Conservation (phyloP, 2,888 invertebrate genomes). For the Pristionchus fissidentatus region DNA sequence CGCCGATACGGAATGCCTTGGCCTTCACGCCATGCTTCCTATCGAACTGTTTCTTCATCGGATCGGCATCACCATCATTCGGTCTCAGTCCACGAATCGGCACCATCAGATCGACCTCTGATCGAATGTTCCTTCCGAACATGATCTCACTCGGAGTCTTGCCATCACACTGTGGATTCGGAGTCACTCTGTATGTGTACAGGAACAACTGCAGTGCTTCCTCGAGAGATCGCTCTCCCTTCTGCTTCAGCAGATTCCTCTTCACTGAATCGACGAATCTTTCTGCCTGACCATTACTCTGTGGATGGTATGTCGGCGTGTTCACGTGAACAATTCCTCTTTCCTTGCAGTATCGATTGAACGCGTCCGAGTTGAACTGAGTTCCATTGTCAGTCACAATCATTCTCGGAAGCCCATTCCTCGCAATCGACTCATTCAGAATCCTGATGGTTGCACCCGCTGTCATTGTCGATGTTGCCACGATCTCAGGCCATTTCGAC, state of each 20-base stretch:
- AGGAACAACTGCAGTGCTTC: slow-evolving; percentile 40
- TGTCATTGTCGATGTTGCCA: not conserved
- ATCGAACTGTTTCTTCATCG: slow-evolving; percentile 20
- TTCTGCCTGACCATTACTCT: slow-evolving; percentile 70
- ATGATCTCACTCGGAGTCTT: not conserved
- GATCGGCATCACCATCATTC: not conserved
- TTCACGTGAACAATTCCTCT: slow-evolving; percentile 61
- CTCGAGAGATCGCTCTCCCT: not conserved
- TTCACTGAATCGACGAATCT: slow-evolving; percentile 66
- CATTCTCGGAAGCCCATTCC: slow-evolving; percentile 65
- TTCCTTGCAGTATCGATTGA: not conserved
- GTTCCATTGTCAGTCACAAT: not conserved
- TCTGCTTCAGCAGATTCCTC: slow-evolving; percentile 44
- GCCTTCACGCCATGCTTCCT: not conserved
- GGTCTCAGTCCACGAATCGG: not conserved
- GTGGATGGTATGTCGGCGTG: slow-evolving; percentile 67
- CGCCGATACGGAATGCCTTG: not conserved
- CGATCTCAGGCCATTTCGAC: not conserved
- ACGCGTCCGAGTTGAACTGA: slow-evolving; percentile 8
- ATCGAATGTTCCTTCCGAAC: not conserved
- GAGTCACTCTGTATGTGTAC: not conserved
- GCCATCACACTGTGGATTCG: slow-evolving; percentile 9
- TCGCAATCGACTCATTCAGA: not conserved
- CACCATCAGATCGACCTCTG: not conserved
- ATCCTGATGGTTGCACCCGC: not conserved